Conservation (phyloP, 2,888 invertebrate genomes). For the Automeris io region DNA sequence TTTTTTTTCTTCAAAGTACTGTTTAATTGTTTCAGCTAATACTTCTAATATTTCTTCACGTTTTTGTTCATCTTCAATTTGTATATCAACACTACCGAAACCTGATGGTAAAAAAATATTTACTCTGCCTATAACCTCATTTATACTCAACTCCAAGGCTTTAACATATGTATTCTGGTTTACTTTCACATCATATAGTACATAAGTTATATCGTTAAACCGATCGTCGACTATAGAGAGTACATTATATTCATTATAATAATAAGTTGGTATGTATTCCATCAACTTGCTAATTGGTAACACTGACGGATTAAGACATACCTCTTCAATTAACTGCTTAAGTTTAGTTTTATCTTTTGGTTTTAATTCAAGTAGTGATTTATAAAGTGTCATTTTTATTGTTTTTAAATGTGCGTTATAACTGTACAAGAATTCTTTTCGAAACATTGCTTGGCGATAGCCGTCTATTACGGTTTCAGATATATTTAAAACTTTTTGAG, state of each 20-base stretch:
- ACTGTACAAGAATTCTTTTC: neutral
- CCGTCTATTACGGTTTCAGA: neutral
- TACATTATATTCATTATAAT: neutral
- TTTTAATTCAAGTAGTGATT: neutral
- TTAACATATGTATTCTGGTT: neutral
- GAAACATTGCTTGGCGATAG: neutral
- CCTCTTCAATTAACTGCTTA: neutral
- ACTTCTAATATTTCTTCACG: neutral
- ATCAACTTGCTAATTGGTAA: neutral
- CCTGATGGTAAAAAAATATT: neutral
- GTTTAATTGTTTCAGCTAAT: neutral
- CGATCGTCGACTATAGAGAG: neutral
- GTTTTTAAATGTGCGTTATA: neutral
- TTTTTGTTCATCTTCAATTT: neutral
- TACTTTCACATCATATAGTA: neutral
- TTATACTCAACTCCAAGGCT: neutral
- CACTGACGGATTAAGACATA: neutral
- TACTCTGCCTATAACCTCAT: neutral
- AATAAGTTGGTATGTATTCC: neutral
- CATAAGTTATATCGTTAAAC: neutral
- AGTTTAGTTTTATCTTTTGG: neutral
- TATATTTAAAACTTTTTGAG: neutral
- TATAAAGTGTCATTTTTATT: neutral
- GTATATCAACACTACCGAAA: constrained; percentile 3
- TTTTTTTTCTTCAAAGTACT: too few species aligned